Evolutionary conservation across 2,888 invertebrate genomes (phyloP).

Genomic region (Agonopterix heracliana): DNA sequence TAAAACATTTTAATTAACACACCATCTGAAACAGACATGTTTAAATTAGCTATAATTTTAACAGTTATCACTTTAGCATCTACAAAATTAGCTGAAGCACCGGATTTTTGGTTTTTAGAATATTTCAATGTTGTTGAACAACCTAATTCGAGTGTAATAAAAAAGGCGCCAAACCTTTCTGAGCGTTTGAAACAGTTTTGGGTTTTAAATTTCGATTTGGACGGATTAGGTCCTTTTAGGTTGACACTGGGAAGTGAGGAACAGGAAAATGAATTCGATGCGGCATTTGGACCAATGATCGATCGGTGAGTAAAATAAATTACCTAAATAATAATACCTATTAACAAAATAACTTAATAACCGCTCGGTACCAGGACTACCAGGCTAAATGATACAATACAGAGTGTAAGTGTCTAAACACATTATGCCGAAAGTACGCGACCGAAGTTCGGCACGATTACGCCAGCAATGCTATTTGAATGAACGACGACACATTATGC

Average conservation of each 20-base stretch:
- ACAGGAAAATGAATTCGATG: conserved; percentile 28
- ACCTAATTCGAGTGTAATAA: no score
- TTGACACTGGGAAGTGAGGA: conserved; percentile 28
- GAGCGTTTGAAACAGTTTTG: conserved; percentile 22
- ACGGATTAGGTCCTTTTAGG: conserved; percentile 22
- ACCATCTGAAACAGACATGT: conserved; percentile 14
- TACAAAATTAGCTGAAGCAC: not conserved
- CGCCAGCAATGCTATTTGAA: no score
- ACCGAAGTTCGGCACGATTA: no score
- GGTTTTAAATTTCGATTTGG: conserved; percentile 32
- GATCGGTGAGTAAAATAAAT: conserved; percentile 20
- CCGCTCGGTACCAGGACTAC: no score
- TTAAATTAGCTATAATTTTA: conserved; percentile 16
- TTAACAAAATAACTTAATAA: no score
- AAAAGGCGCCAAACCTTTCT: no score
- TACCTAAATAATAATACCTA: not conserved
- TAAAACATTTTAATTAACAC: not conserved
- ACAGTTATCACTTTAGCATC: not conserved
- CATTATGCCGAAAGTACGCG: no score
- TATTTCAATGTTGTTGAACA: not conserved
- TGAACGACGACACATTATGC: no score
- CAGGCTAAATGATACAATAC: no score
- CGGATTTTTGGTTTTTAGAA: not conserved
- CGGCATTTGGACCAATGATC: conserved; percentile 19
- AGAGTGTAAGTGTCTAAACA: no score